Evolutionary conservation across 1,140 invertebrate genomes (phyloP).

Genomic region (Sycophila sp.): DNA sequence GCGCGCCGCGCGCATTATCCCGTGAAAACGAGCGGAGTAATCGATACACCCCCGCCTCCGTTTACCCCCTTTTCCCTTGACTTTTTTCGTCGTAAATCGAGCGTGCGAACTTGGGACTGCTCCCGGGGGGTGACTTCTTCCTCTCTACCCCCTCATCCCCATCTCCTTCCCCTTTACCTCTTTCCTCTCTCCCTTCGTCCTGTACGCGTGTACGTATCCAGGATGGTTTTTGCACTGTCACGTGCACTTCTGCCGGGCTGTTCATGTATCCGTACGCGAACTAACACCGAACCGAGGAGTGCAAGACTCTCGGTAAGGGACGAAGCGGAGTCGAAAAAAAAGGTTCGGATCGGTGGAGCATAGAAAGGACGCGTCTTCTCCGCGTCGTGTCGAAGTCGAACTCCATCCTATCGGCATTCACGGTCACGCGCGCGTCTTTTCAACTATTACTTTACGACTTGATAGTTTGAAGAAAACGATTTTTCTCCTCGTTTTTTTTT

Average conservation of each 20-base stretch:
- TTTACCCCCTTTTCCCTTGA: too few species aligned
- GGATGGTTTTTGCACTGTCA: too few species aligned
- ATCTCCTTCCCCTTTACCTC: too few species aligned
- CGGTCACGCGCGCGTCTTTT: constrained; percentile 10
- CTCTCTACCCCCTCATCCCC: too few species aligned
- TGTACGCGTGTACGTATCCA: not conserved
- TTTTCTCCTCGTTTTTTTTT: too few species aligned
- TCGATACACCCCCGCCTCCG: constrained; percentile 20
- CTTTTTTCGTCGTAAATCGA: constrained; percentile 48
- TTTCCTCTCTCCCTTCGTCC: too few species aligned
- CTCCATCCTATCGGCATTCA: constrained; percentile 12
- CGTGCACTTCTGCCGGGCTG: too few species aligned
- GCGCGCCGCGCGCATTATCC: constrained; percentile 31
- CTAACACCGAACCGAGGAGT: too few species aligned
- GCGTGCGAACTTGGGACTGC: constrained; percentile 47
- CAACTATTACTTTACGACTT: not conserved
- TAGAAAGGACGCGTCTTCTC: not conserved
- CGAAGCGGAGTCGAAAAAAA: too few species aligned
- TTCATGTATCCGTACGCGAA: too few species aligned
- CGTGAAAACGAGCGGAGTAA: constrained; percentile 24
- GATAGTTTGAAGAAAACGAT: not conserved
- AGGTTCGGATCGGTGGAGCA: not conserved
- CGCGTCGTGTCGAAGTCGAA: not conserved
- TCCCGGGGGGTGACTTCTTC: too few species aligned
- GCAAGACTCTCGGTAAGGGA: too few species aligned